Evolutionary conservation across 2,113 vertebrate species (phyloP).

Genomic region (Silurus asotus): DNA sequence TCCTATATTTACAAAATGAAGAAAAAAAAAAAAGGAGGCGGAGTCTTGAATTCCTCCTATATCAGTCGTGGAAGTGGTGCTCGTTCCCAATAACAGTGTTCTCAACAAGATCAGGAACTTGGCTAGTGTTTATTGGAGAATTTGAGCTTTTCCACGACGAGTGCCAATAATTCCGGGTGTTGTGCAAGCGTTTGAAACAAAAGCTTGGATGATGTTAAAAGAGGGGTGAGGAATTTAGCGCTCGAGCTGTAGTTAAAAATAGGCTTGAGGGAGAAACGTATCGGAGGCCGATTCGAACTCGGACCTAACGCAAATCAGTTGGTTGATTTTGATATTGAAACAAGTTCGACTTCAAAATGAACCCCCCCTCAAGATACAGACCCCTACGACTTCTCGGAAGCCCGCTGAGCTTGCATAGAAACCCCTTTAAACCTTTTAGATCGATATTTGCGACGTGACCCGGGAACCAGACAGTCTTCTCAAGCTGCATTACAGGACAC

Average conservation of each 20-base stretch:
- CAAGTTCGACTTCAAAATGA: too few relatives aligned
- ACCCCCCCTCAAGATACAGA: too few relatives aligned
- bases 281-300: background rate
- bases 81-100: too few relatives aligned
- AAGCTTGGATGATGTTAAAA: conserved; percentile 33
- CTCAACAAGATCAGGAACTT: too few relatives aligned
- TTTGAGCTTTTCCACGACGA: background rate
- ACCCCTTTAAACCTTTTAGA: too few relatives aligned
- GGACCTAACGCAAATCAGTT: background rate
- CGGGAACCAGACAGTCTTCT: background rate
- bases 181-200: conserved; percentile 17
- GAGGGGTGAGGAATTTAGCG: conserved; percentile 32
- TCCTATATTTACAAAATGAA: too few relatives aligned
- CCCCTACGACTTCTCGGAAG: background rate
- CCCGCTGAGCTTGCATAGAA: too few relatives aligned
- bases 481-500: background rate
- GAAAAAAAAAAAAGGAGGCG: too few relatives aligned
- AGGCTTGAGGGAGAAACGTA: background rate
- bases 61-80: too few relatives aligned
- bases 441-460: too few relatives aligned
- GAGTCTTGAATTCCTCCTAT: too few relatives aligned
- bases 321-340: background rate
- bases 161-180: background rate
- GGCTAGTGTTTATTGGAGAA: too few relatives aligned
- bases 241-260: background rate